Percentiles rank a stretch among this genome's conserved stretches.
phyloP scores from a whole-genome alignment of 2,888 invertebrate genomes.

The Drosophila anomelani region DNA sequence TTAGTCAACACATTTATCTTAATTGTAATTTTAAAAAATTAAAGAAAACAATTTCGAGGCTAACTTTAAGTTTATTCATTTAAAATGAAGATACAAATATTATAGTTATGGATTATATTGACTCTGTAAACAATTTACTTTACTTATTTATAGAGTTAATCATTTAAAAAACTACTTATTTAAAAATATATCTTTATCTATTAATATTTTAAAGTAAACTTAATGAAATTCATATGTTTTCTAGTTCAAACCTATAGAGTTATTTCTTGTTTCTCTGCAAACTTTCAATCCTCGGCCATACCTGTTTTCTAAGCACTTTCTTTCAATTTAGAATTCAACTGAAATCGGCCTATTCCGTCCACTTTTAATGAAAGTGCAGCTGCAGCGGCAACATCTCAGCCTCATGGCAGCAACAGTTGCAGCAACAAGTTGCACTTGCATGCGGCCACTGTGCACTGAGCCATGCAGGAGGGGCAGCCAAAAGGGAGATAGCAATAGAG shows the following conservation, averaged over 20 bases:
- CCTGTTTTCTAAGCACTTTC: conserved; percentile 29
- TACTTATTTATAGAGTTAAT: too few species aligned
- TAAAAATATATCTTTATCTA: too few species aligned
- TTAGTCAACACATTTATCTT: neutral
- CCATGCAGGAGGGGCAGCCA: conserved; percentile 19
- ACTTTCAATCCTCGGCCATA: neutral
- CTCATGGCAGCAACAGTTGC: conserved; percentile 43
- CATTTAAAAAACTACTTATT: too few species aligned
- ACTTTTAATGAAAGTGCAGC: conserved; percentile 68
- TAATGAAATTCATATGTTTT: too few species aligned
- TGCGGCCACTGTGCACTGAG: conserved; percentile 57
- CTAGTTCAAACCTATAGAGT: neutral
- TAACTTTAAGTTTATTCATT: too few species aligned
- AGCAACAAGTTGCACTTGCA: conserved; percentile 78
- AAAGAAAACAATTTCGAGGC: too few species aligned
- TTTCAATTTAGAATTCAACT: conserved; percentile 15
- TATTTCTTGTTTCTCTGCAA: neutral
- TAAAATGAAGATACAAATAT: too few species aligned
- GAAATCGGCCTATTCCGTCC: conserved; percentile 28
- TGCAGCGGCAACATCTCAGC: conserved; percentile 29
- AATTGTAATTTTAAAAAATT: too few species aligned
- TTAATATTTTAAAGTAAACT: too few species aligned
- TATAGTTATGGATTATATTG: too few species aligned
- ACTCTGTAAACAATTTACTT: too few species aligned
- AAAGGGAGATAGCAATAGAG: conserved; percentile 10